These are phyloP conservation scores for Suillia variegata DNA, from an alignment of 2,888 invertebrate species.

Conservation along the genomic window DNA sequence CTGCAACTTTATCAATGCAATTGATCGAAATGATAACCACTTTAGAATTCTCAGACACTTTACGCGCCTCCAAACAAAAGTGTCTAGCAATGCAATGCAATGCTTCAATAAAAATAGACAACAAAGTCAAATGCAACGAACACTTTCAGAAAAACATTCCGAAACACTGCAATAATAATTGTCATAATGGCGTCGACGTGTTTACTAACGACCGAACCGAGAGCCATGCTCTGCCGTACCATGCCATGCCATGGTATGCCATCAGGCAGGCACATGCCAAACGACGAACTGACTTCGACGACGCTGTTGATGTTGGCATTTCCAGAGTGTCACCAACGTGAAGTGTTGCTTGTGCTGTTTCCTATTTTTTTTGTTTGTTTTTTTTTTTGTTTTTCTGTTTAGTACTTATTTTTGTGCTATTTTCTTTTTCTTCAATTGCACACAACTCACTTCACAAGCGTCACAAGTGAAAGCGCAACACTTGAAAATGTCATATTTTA, in stretches of 20 bases:
- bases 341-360: too few species aligned
- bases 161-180: constrained; percentile 34
- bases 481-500: constrained; percentile 3
- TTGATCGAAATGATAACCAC: too few species aligned
- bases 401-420: neutral
- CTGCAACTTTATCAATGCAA: too few species aligned
- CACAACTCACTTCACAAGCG: neutral
- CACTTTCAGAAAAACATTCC: neutral
- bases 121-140: neutral
- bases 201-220: constrained; percentile 45
- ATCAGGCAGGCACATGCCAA: neutral
- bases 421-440: too few species aligned
- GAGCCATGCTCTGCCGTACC: neutral
- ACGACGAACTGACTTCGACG: too few species aligned
- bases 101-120: neutral
- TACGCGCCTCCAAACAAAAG: neutral
- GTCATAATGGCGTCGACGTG: constrained; percentile 52
- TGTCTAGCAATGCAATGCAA: neutral
- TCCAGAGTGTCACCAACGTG: neutral
- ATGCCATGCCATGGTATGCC: neutral
- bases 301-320: neutral
- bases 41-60: too few species aligned
- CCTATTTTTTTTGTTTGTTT: too few species aligned
- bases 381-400: too few species aligned
- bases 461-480: constrained; percentile 2